Percentiles rank a stretch among this genome's conserved stretches.
phyloP scores from a whole-genome alignment of 2,113 vertebrate species.

The Oncorhynchus kisutch region DNA sequence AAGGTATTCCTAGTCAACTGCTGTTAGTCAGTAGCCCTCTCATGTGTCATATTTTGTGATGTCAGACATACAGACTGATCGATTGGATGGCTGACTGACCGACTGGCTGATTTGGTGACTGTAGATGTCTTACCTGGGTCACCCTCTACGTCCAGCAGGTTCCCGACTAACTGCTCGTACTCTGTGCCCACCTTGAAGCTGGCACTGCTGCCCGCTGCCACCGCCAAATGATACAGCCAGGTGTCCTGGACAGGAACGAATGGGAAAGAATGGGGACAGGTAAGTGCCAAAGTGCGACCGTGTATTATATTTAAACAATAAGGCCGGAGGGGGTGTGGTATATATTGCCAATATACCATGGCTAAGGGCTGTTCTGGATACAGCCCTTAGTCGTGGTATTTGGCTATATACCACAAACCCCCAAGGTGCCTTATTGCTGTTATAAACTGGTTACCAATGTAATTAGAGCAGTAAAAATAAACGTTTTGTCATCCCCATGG shows the following conservation, averaged over 20 bases:
- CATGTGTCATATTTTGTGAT: background rate
- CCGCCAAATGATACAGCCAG: constrained; percentile 85
- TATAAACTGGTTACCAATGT: too few species aligned
- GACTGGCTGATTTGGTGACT: background rate
- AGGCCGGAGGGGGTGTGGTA: too few species aligned
- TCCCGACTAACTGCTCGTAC: constrained; percentile 82
- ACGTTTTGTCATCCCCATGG: too few species aligned
- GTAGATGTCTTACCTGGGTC: constrained; percentile 76
- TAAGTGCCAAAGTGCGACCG: background rate
- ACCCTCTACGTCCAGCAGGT: constrained; percentile 83
- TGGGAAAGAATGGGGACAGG: background rate
- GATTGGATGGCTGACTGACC: background rate
- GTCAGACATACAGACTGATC: background rate
- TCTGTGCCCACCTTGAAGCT: constrained; percentile 80
- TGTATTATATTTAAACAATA: too few species aligned
- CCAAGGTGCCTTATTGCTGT: too few species aligned
- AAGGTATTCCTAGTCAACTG: background rate
- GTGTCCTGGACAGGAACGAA: constrained; percentile 70
- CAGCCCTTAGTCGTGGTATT: too few species aligned
- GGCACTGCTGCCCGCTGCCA: constrained; percentile 80
- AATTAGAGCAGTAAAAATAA: too few species aligned
- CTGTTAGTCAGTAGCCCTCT: background rate
- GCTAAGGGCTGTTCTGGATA: too few species aligned
- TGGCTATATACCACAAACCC: too few species aligned
- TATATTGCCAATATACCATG: too few species aligned